phyloP scores from a whole-genome alignment of 1,140 invertebrate genomes.

The Holotrichia oblita region DNA sequence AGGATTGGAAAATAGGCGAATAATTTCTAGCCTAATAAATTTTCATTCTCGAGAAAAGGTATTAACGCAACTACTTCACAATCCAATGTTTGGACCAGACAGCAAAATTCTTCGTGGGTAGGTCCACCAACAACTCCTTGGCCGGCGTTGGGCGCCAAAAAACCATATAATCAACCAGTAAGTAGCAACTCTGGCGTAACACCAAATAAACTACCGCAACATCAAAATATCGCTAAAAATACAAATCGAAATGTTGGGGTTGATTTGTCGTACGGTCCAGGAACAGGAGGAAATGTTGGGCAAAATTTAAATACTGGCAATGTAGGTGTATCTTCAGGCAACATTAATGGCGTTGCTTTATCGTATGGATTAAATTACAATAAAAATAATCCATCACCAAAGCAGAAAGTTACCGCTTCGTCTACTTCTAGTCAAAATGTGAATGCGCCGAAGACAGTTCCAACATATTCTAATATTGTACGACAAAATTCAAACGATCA shows the following conservation, averaged over 20 bases:
- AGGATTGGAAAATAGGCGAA: too few species aligned
- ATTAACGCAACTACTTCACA: background rate
- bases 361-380: slow-evolving; percentile 35
- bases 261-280: slow-evolving; percentile 15
- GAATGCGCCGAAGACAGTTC: background rate
- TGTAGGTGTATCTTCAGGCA: background rate
- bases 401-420: background rate
- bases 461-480: background rate
- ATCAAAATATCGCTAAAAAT: background rate
- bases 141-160: slow-evolving; percentile 1
- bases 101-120: background rate
- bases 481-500: slow-evolving; percentile 2
- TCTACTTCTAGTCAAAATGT: background rate
- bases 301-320: background rate
- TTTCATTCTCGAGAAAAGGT: too few species aligned
- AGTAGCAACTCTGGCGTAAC: background rate
- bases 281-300: background rate
- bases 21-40: too few species aligned
- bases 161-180: slow-evolving; percentile 21
- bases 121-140: slow-evolving; percentile 26
- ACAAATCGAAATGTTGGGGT: background rate
- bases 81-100: slow-evolving; percentile 15
- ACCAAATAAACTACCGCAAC: background rate
- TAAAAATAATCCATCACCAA: background rate
- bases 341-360: slow-evolving; percentile 1